Conservation (phyloP, 35 echinoderm and acorn worm species). For the Stichopus chloronotus region DNA sequence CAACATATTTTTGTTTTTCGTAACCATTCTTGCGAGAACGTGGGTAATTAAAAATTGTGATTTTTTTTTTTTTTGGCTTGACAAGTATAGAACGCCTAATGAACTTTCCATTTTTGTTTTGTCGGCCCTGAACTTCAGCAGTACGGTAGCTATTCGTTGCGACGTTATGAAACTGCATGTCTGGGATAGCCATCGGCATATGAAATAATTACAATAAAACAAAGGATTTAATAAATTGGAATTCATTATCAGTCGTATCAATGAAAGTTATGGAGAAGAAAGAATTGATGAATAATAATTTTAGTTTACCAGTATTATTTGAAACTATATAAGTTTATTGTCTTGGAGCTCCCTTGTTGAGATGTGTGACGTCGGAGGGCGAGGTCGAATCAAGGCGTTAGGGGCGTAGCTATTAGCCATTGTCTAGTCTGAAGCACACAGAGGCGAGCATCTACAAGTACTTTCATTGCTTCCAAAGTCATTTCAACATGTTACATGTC, state of each 20-base stretch:
- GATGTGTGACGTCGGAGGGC: too few species aligned
- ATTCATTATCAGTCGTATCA: not conserved
- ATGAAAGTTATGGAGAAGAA: not conserved
- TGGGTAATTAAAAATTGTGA: not conserved
- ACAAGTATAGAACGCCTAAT: not conserved
- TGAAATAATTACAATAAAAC: not conserved
- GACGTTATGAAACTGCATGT: not conserved
- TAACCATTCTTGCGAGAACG: slow-evolving; percentile 12
- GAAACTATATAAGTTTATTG: too few species aligned
- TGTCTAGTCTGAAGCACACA: too few species aligned
- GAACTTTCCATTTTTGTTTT: not conserved
- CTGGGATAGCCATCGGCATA: slow-evolving; percentile 1
- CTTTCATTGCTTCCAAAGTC: too few species aligned
- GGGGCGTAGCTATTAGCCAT: too few species aligned
- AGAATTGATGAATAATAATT: too few species aligned
- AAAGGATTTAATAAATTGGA: not conserved
- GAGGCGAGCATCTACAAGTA: too few species aligned
- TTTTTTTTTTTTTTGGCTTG: not conserved
- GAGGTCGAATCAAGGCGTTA: too few species aligned
- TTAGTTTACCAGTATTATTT: too few species aligned
- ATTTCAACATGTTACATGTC: too few species aligned
- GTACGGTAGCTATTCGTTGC: not conserved
- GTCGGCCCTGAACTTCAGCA: not conserved
- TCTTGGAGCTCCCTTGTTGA: too few species aligned
- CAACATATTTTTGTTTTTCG: slow-evolving; percentile 5